Percentiles rank a stretch among this genome's conserved stretches.
Evolutionary conservation across 2,113 vertebrate genomes (phyloP).

Genomic region (Lethenteron reissneri): DNA sequence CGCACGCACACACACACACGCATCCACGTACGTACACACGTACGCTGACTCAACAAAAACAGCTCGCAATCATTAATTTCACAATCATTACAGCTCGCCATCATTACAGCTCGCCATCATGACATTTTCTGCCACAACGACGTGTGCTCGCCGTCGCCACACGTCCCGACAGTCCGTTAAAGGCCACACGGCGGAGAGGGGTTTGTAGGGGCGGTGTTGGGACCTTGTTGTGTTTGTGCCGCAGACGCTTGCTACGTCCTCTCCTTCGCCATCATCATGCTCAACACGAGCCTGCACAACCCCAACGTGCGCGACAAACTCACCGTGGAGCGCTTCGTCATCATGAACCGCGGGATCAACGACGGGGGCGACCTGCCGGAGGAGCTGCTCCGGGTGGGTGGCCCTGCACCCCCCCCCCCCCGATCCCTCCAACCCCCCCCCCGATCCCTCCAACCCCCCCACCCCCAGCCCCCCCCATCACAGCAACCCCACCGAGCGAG

Average conservation of each 20-base stretch:
- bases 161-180: too few relatives aligned
- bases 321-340: constrained; percentile 54
- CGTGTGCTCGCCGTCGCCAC: too few relatives aligned
- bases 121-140: too few relatives aligned
- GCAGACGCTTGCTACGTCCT: constrained; percentile 86
- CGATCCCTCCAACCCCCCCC: too few relatives aligned
- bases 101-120: too few relatives aligned
- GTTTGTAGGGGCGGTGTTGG: too few relatives aligned
- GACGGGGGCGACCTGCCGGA: constrained; percentile 44
- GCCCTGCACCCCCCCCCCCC: not conserved
- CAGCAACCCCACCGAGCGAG: too few relatives aligned
- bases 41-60: too few relatives aligned
- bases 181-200: too few relatives aligned
- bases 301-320: constrained; percentile 78
- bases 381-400: constrained; percentile 48
- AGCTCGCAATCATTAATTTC: too few relatives aligned
- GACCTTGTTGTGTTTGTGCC: constrained; percentile 7
- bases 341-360: constrained; percentile 79
- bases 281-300: constrained; percentile 92
- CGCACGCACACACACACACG: not conserved
- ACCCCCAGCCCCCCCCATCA: too few relatives aligned
- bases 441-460: not conserved
- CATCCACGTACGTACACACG: not conserved
- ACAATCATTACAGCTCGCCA: too few relatives aligned
- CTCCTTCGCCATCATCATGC: constrained; percentile 85